Evolutionary conservation across 2,113 vertebrate species (phyloP), one percentile per base, ranked within the genome.

Genomic region (Corydoras maculifer): DNA sequence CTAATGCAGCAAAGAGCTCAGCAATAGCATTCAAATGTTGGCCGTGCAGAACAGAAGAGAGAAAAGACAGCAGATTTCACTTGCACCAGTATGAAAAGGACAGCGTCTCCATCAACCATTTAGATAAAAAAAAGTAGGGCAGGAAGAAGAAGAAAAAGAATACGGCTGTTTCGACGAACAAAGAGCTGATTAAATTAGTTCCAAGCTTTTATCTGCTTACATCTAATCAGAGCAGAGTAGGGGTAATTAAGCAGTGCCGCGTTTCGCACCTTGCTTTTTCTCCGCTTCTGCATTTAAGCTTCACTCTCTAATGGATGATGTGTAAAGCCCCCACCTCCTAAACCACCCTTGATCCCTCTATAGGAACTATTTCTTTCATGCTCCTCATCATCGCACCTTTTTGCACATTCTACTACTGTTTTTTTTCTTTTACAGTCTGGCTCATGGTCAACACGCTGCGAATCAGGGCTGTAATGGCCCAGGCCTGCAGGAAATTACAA

Each of bases 181-280:
- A 80, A 80, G 79, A 79, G 67, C 69, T 72, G 76, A 77, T 80
- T 78, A 80, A 78, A 80, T 80, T 77, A 80, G 66, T 69, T 73
- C 68, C 50, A 32, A 78, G 79, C 79, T 80, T 80, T 80, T 80
- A 80, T 77, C 73, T 69, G 48, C 66, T 77, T 73, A 77, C 62
- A 67, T 75, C 73, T 80, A 73, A 80, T 77, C 66, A 77, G 70
- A 73, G 65, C 60, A 51, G 76, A 73, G 70, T 76, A 63, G 68
- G 62, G 69, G 63, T 62, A 77, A 77, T 77, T 77, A 74, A 77
- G 71, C 63, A 57, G 69, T 77, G 67, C 62, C 72, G 68, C 62
- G 65, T 76, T 77, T 76, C 62, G 67, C 74, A 78, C 72, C 65
- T 73, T 65, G 59, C 61, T 64, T 73, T 65, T 62, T 58, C 53